These are phyloP conservation scores for Peromyscus maniculatus DNA, from an alignment of 2,113 vertebrate genomes.

Conservation along the genomic window DNA sequence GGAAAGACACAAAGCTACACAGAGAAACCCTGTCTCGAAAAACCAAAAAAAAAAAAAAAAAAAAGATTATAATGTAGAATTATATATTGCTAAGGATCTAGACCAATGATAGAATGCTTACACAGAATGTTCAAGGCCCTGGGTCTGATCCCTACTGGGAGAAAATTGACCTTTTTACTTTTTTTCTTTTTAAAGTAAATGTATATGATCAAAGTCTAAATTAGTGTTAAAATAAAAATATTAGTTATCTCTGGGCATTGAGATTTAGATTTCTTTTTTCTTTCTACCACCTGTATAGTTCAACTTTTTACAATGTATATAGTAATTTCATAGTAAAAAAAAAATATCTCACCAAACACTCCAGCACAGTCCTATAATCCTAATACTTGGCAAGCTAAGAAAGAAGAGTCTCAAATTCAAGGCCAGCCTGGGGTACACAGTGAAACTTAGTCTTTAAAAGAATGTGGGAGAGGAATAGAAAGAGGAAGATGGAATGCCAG, in stretches of 20 bases:
- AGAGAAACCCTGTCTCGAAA: no score
- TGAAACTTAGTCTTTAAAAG: neutral
- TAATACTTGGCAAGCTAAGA: neutral
- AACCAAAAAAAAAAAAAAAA: no score
- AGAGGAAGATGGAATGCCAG: neutral
- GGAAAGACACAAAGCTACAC: no score
- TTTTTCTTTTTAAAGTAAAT: neutral
- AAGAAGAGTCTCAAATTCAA: neutral
- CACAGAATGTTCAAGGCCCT: no score
- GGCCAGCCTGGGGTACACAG: neutral
- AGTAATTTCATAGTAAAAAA: neutral
- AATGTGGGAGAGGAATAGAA: neutral
- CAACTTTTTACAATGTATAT: neutral
- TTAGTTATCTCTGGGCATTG: neutral
- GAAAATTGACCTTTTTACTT: neutral
- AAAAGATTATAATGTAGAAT: neutral
- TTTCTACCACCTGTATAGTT: neutral
- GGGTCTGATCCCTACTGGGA: neutral
- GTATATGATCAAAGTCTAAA: neutral
- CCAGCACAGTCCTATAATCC: neutral
- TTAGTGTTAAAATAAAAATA: neutral
- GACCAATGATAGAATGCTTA: neutral
- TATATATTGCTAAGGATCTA: neutral
- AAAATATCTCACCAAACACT: neutral
- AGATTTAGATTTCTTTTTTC: conserved; percentile 3